These are phyloP conservation scores for Antechinus stuartii DNA, from an alignment of 2,113 vertebrate species.

Conservation along the genomic window DNA sequence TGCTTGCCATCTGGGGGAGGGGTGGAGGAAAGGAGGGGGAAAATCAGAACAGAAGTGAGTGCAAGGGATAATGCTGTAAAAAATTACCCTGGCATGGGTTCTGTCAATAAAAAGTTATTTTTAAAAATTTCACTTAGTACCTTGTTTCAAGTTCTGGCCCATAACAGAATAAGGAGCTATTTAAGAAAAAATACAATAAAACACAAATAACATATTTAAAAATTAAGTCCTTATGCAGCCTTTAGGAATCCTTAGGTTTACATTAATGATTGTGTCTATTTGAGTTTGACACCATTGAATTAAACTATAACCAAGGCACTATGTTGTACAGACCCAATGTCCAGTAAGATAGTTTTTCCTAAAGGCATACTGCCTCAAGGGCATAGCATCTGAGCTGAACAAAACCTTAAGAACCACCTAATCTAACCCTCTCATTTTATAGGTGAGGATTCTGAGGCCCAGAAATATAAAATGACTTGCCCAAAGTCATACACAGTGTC, in stretches of 20 bases:
- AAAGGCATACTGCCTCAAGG: background rate
- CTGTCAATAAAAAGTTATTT: too few relatives aligned
- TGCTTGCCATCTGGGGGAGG: too few relatives aligned
- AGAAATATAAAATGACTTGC: background rate
- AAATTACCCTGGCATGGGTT: too few relatives aligned
- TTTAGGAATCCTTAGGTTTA: background rate
- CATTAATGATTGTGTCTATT: background rate
- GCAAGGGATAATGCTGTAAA: too few relatives aligned
- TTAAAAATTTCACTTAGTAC: too few relatives aligned
- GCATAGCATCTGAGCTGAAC: background rate
- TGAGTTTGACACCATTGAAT: background rate
- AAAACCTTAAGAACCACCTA: background rate
- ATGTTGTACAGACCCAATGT: background rate
- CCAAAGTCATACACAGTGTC: background rate
- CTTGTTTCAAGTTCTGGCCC: too few relatives aligned
- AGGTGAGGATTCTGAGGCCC: background rate
- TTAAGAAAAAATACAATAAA: background rate
- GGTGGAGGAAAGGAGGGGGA: too few relatives aligned
- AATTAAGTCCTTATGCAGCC: background rate
- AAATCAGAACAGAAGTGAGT: too few relatives aligned
- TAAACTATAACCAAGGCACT: background rate
- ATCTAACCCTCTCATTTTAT: background rate
- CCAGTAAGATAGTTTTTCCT: background rate
- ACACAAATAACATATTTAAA: background rate
- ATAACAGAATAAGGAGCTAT: background rate